Percentiles rank a stretch among this genome's conserved stretches.
phyloP scores from a whole-genome alignment of 2,113 vertebrate species.

The Pheucticus melanocephalus region DNA sequence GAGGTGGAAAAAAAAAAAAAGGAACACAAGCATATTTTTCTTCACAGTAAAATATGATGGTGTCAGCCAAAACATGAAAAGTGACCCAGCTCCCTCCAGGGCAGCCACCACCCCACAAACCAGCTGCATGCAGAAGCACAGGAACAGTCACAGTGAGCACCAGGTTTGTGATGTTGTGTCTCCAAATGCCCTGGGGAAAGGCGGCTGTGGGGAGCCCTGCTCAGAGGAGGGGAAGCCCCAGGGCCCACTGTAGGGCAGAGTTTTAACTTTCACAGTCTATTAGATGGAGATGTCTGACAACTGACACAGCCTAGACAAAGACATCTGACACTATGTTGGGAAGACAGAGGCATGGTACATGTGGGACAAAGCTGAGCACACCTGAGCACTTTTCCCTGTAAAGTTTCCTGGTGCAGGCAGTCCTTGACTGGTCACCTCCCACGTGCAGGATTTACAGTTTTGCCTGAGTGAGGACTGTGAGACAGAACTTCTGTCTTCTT shows the following conservation, averaged over 20 bases:
- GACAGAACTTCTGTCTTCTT: not conserved
- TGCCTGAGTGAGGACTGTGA: accelerated
- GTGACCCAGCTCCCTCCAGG: not conserved
- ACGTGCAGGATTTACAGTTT: not conserved
- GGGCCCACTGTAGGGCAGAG: accelerated
- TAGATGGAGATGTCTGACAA: not conserved
- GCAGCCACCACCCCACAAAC: not conserved
- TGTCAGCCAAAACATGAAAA: not conserved
- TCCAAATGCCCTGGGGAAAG: not conserved
- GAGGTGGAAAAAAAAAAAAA: not conserved
- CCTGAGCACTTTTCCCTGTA: not conserved
- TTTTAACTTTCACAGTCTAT: not conserved
- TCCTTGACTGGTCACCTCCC: not conserved
- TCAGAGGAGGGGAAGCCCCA: accelerated
- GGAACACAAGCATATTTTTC: not conserved
- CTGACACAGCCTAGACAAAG: not conserved
- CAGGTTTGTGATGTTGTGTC: not conserved
- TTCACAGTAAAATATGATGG: not conserved
- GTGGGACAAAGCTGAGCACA: not conserved
- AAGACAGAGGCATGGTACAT: not conserved
- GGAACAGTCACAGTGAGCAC: not conserved
- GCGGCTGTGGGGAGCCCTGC: accelerated
- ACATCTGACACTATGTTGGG: accelerated
- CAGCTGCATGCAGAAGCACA: not conserved
- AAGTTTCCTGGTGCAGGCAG: not conserved